Conservation (phyloP, 37 sponge, comb jelly and placozoan species). For the Diacarnus erythraeanus region DNA sequence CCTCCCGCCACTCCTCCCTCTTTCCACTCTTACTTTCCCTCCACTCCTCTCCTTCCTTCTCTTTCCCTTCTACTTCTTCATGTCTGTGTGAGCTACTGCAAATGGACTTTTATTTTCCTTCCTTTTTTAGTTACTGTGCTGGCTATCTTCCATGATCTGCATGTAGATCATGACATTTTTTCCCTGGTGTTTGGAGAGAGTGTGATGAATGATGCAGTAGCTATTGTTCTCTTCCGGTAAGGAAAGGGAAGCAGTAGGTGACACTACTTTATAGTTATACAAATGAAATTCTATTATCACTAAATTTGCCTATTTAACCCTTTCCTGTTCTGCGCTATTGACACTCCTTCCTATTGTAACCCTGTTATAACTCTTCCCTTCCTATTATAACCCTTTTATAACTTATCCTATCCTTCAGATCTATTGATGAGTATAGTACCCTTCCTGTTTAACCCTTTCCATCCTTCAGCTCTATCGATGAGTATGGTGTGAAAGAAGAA, state of each 20-base stretch:
- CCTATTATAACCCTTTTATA: too few species aligned
- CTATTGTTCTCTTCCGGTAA: conserved; percentile 87
- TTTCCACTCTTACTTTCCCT: conserved; percentile 83
- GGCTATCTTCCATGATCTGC: conserved; percentile 96
- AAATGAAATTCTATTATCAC: too few species aligned
- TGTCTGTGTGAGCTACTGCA: background rate
- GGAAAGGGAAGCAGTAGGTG: too few species aligned
- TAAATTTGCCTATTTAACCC: too few species aligned
- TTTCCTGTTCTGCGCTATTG: too few species aligned
- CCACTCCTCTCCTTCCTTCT: conserved; percentile 93
- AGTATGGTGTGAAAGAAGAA: conserved; percentile 19
- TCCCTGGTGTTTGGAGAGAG: conserved; percentile 99
- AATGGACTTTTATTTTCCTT: background rate
- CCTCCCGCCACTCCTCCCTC: too few species aligned
- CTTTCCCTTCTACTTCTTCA: conserved; percentile 93
- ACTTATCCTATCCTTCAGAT: conserved; percentile 18
- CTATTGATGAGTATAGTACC: conserved; percentile 38
- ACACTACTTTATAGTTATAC: too few species aligned
- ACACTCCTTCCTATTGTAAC: too few species aligned
- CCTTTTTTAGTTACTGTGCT: conserved; percentile 83
- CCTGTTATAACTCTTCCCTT: too few species aligned
- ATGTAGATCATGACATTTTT: conserved; percentile 91
- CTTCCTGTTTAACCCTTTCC: background rate
- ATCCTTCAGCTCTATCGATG: conserved; percentile 61
- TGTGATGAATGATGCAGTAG: conserved; percentile 99